Base-by-base conservation (phyloP, 2,797 vertebrate species). In the Danionella dracula region DNA sequence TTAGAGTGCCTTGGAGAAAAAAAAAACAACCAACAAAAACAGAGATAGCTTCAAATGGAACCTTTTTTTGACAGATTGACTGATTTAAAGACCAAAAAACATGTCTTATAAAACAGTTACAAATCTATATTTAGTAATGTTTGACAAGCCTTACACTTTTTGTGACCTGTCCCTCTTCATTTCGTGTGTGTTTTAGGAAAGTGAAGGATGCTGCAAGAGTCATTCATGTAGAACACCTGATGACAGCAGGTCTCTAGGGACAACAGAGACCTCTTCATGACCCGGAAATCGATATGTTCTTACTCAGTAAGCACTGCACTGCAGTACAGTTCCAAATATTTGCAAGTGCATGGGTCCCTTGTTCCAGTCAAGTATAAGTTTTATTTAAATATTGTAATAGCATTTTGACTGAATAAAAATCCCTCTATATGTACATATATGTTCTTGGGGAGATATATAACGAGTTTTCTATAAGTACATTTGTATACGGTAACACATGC, bases 251-350 rank as follows among this genome's bases (percentile, higher is more conserved):
- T 46, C 34, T 57, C 29, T 29, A 13, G 34, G 21, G 34, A 11
- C 20, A 27, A 48, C 16, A 13, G 21, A 55, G 55, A 55, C 69
- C 69, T 40, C 41, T 23, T 16, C 10, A 60, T 31, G 49, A 71
- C 62, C 62, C 37, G 41, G 23, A 53, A 66, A 66, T 71, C 56
- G 66, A 59, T 54, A 64, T 19, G 23, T 54, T 21, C 54, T 20
- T 20, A 32, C 12, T 5, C 5, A 8, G 17, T 12, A 50, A 11
- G 15, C 44, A 35, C 13, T 16, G 15, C 29, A 10, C 8, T 27
- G 16, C 19, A 16, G n/a, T 46, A 27, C 34, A 17, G 56, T 70
- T 49, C 53, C 40, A 63, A 42, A 57, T 64, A 57, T 58, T 59
- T 58, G 48, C 38, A 44, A 60, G 65, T 9, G 13, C 40, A 57